phyloP scores from a whole-genome alignment of 1,140 invertebrate species.

The Sycobia sp. region DNA sequence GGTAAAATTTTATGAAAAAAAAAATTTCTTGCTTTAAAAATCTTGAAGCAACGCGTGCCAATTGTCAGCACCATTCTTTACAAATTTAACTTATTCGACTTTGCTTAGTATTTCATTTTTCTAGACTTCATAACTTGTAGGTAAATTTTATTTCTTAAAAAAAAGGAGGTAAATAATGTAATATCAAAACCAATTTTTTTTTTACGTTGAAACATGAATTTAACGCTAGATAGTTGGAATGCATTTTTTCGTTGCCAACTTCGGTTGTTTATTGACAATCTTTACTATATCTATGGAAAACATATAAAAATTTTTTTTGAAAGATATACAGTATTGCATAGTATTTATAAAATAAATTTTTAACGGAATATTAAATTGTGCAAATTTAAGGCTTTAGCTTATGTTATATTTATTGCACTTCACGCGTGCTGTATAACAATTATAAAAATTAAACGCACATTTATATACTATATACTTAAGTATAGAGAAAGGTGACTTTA shows the following conservation, averaged over 20 bases:
- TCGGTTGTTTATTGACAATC: not conserved
- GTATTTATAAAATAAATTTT: too few relatives aligned
- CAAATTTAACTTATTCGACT: not conserved
- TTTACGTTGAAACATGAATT: not conserved
- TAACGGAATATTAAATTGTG: too few relatives aligned
- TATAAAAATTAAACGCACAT: too few relatives aligned
- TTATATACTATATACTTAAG: too few relatives aligned
- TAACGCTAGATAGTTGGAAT: not conserved
- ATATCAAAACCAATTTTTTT: not conserved
- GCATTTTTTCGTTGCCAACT: slow-evolving; percentile 5
- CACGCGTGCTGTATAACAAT: too few relatives aligned
- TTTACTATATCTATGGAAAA: too few relatives aligned
- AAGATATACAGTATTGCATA: too few relatives aligned
- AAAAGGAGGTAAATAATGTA: not conserved
- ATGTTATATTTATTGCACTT: too few relatives aligned
- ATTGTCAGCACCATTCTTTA: not conserved
- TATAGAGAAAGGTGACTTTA: too few relatives aligned
- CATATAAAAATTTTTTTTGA: too few relatives aligned
- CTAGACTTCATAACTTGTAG: not conserved
- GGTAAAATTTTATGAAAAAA: not conserved
- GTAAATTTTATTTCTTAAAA: too few relatives aligned
- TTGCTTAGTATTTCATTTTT: not conserved
- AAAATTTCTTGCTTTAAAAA: not conserved
- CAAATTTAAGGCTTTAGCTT: too few relatives aligned
- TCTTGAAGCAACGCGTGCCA: not conserved